phyloP scores from a whole-genome alignment of 1,140 invertebrate genomes.

The Caenorhabditis elegans region DNA sequence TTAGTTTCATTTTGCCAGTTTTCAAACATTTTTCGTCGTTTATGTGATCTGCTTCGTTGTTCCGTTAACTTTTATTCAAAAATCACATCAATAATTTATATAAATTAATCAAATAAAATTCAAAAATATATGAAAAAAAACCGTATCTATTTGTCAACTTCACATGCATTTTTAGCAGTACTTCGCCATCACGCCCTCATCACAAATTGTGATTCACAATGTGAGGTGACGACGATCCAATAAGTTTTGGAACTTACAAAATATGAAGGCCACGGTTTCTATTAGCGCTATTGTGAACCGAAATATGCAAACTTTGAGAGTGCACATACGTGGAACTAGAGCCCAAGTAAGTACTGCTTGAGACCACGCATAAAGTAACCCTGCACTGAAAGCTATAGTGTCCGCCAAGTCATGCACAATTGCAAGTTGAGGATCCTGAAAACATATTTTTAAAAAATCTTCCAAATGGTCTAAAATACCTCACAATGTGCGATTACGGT shows the following conservation, averaged over 20 bases:
- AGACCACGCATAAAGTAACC: conserved; percentile 42
- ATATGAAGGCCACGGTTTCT: conserved; percentile 29
- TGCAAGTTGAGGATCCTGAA: conserved; percentile 27
- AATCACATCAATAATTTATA: too few species aligned
- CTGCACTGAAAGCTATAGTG: conserved; percentile 33
- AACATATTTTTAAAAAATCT: conserved; percentile 1
- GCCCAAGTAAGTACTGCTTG: conserved; percentile 41
- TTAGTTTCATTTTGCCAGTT: too few species aligned
- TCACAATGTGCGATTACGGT: conserved; percentile 43
- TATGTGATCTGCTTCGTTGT: too few species aligned
- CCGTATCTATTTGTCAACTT: too few species aligned
- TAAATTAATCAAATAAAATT: too few species aligned
- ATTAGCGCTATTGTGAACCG: conserved; percentile 32
- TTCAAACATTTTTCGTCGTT: too few species aligned
- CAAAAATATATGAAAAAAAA: too few species aligned
- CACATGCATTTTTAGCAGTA: too few species aligned
- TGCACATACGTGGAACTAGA: conserved; percentile 40
- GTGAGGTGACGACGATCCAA: too few species aligned
- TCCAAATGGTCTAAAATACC: neutral
- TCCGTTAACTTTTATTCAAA: too few species aligned
- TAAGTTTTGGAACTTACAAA: conserved; percentile 45
- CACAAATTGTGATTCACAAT: too few species aligned
- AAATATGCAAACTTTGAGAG: neutral
- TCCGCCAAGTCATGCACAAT: conserved; percentile 27
- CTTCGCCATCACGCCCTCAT: too few species aligned